Evolutionary conservation across 2,113 vertebrate genomes (phyloP), one percentile per base, ranked within the genome.

Genomic region (Balaeniceps rex): DNA sequence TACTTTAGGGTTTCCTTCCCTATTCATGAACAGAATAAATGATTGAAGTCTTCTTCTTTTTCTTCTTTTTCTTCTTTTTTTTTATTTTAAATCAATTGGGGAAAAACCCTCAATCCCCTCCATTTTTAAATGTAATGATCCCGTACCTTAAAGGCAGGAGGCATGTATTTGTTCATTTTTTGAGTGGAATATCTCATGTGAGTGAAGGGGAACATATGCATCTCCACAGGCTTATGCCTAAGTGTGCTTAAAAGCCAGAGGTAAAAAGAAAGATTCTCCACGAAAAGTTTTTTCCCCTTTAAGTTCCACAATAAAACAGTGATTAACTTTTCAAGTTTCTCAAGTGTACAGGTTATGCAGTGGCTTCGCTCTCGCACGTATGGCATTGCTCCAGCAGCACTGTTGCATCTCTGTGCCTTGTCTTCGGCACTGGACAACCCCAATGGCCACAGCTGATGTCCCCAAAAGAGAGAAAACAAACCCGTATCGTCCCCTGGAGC

Each of bases 341-440:
- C 31, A 76, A 10, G 38, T 2, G 34, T 15, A 15, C n/a, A 15
- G 4, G 21, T 33, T 28, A 10, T 7, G 42, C 40, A 42, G 51
- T 4, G 2, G 9, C 60, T 60, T 25, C 2, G 2, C n/a, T 33
- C 12, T 49, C 3, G 5, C 0, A 0, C 3, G 1, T 13, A 14
- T 10, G 58, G 22, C 42, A 44, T 29, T 10, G 28, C 25, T 18
- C 25, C 51, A 60, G 66, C 6, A 2, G 10, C 4, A 7, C 47
- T 61, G 49, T 5, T 60, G 44, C 55, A 19, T 7, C 61, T 49
- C 57, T 55, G 29, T 16, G 40, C 66, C 24, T 51, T 34, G 14
- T 10, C 8, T 52, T 22, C 2, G 3, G 8, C 46, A 10, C 46
- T 21, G 40, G 5, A 31, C 40, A 25, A 34, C 22, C 28, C 38